phyloP scores from a whole-genome alignment of 2,888 invertebrate genomes.

The Myopa tessellatipennis region DNA sequence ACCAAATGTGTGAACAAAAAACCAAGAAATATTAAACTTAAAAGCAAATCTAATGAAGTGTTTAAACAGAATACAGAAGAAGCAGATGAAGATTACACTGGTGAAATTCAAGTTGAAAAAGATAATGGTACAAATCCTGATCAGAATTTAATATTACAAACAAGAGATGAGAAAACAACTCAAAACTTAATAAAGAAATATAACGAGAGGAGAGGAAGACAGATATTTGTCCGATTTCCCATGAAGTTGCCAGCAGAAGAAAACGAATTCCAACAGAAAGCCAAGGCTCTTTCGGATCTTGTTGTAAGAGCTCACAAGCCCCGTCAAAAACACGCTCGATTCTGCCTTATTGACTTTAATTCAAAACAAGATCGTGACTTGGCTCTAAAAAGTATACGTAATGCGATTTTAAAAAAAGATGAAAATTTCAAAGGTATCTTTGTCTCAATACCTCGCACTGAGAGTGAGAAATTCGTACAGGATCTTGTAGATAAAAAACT shows the following conservation, averaged over 20 bases:
- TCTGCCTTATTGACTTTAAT: conserved; percentile 60
- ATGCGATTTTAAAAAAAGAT: conserved; percentile 44
- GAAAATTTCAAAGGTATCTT: conserved; percentile 51
- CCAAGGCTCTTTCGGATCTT: conserved; percentile 54
- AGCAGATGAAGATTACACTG: too few relatives aligned
- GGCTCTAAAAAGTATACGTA: conserved; percentile 49
- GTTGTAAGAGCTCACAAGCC: conserved; percentile 56
- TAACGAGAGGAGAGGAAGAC: conserved; percentile 56
- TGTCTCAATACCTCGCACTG: conserved; percentile 58
- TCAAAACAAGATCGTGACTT: conserved; percentile 56
- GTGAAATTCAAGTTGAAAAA: too few relatives aligned
- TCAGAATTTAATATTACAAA: neutral
- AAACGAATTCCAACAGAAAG: conserved; percentile 54
- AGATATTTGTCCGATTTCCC: conserved; percentile 60
- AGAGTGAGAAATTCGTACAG: conserved; percentile 57
- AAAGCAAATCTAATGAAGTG: too few relatives aligned
- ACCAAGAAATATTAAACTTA: too few relatives aligned
- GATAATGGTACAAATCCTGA: neutral
- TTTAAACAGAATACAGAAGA: too few relatives aligned
- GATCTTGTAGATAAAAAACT: conserved; percentile 56
- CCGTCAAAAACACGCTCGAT: conserved; percentile 62
- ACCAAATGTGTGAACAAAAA: too few relatives aligned
- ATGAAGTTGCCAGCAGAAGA: conserved; percentile 56
- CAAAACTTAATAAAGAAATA: conserved; percentile 54
- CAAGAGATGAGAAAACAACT: conserved; percentile 47